Evolutionary conservation across 2,888 invertebrate genomes (phyloP), one percentile per base, ranked within the genome.

Genomic region (Dicyrtomina minuta): DNA sequence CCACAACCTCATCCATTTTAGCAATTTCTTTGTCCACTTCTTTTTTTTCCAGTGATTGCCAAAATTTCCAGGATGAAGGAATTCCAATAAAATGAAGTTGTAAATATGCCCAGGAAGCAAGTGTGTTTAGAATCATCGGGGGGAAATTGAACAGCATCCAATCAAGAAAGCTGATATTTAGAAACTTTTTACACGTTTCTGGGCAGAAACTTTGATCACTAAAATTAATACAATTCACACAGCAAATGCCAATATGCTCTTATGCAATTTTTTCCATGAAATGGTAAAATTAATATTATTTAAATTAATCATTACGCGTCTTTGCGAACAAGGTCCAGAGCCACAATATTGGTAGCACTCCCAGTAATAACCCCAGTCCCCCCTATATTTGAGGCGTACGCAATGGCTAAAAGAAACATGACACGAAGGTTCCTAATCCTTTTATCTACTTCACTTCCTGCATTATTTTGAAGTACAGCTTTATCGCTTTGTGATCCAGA

Each of bases 1-100:
- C 89, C 33, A 77, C 62, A 10, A 60, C 69, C 44, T 53, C 70
- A 24, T 66, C 71, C 67, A 75, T 69, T 44, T 66, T 66, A 10
- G 55, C 62, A 44, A 12, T 64, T 1, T n/a, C 17, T 2, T 20
- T n/a, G 15, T 61, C 2, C 17, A 51, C 1, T 33, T 5, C 41
- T 27, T 61, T 55, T 15, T 26, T 43, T 17, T 60, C 27, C n/a
- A 13, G 58, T 12, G 69, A 56, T 33, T 71, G 51, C 76, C 77
- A 76, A 60, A 76, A 75, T 64, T 70, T 69, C 27, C 75, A 60
- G 27, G 56, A 70, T 0, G 65, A 55, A 17, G 75, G 73, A 0
- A 76, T 6, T 0, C 77, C 77, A 8, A 76, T 56, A 53, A 75
- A 77, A 68, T 77, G 74, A 17, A 75, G 17, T 72, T 75, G 75